A percentile compares a stretch with the other conserved stretches of the same genome.
These are phyloP conservation scores for Chamaetylas fuelleborni DNA, from an alignment of 2,113 vertebrate genomes.

Conservation along the genomic window DNA sequence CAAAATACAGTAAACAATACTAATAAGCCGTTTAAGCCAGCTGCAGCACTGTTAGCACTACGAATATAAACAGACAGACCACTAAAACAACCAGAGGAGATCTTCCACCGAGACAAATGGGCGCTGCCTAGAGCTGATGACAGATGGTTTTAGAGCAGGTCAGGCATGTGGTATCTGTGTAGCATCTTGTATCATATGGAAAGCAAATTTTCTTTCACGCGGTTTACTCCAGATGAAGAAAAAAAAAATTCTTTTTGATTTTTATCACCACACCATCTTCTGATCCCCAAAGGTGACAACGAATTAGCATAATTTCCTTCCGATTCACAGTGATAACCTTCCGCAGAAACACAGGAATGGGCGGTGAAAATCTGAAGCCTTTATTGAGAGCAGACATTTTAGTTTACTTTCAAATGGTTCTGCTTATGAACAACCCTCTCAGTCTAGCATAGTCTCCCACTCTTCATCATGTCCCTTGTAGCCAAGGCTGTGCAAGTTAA, in stretches of 20 bases:
- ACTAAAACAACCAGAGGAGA: neutral
- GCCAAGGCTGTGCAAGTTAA: neutral
- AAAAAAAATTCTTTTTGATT: neutral
- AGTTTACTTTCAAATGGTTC: neutral
- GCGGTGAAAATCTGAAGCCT: neutral
- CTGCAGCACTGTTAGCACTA: neutral
- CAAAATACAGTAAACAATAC: neutral
- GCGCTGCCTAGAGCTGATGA: conserved; percentile 9
- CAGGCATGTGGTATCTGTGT: conserved; percentile 2
- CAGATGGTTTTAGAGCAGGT: conserved; percentile 52
- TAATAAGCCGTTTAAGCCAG: neutral
- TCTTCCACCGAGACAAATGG: neutral
- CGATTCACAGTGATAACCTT: neutral
- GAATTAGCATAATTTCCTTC: neutral
- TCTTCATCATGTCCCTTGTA: neutral
- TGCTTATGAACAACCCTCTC: neutral
- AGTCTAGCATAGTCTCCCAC: neutral
- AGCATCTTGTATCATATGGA: conserved; percentile 27
- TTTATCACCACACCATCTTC: neutral
- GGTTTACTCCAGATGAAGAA: conserved; percentile 12
- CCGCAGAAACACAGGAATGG: neutral
- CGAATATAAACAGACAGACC: neutral
- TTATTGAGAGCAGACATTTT: neutral
- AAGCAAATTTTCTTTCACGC: conserved; percentile 27
- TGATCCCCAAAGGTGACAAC: conserved; percentile 8